phyloP scores from a whole-genome alignment of 2,797 vertebrate genomes.

The Enteromius afrohamiltoni region DNA sequence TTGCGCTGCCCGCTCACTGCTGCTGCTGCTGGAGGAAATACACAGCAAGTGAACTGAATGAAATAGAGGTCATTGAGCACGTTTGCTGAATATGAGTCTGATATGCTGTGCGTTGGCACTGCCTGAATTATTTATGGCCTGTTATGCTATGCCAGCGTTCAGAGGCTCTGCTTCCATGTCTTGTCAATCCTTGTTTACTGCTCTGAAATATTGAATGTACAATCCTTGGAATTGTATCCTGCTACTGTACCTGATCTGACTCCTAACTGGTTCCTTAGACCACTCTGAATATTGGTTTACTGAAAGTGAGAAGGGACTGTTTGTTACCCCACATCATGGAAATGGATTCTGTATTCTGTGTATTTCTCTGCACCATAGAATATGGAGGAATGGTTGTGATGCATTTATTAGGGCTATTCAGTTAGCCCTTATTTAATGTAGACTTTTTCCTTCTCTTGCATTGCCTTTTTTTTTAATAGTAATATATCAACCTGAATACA shows the following conservation, averaged over 20 bases:
- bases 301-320: neutral
- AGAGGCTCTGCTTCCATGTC: constrained; percentile 44
- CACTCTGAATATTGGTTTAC: neutral
- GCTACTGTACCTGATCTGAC: neutral
- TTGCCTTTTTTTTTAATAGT: neutral
- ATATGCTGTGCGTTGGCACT: constrained; percentile 45
- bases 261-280: neutral
- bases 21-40: neutral
- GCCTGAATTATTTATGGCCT: constrained; percentile 20
- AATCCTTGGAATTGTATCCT: constrained; percentile 52
- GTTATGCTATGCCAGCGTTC: neutral
- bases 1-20: constrained; percentile 12
- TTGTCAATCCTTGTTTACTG: constrained; percentile 49
- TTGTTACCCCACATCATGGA: neutral
- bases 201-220: constrained; percentile 71
- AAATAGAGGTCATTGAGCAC: neutral
- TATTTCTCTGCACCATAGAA: constrained; percentile 7
- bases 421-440: neutral
- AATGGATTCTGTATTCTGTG: neutral
- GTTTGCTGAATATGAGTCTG: neutral
- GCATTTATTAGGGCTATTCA: neutral
- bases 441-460: neutral
- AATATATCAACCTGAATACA: neutral
- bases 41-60: neutral
- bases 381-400: neutral